These are phyloP conservation scores for Lacerta bilineata DNA, from an alignment of 2,797 vertebrate species.

Conservation along the genomic window DNA sequence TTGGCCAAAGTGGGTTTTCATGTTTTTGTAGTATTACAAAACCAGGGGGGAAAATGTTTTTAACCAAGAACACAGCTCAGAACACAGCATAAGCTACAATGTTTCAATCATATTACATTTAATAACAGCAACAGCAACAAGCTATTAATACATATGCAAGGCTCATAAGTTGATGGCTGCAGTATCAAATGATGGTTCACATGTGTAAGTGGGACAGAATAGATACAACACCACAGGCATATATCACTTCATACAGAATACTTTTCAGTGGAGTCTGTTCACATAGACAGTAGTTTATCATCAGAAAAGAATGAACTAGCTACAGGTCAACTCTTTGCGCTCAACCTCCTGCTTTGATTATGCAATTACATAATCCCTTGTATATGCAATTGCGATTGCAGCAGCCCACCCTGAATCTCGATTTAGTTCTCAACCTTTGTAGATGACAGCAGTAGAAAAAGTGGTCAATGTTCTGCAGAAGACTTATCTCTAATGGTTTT, in stretches of 20 bases:
- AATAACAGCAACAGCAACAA: background rate
- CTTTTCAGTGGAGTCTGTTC: background rate
- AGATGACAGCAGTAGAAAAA: background rate
- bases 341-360: background rate
- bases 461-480: background rate
- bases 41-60: no score
- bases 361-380: background rate
- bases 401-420: background rate
- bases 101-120: no score
- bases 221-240: background rate
- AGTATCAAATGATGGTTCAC: background rate
- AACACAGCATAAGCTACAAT: no score
- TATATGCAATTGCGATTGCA: background rate
- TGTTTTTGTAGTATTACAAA: no score
- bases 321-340: background rate
- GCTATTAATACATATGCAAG: background rate
- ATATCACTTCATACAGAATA: no score
- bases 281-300: background rate
- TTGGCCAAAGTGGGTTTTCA: no score
- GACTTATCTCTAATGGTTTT: background rate
- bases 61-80: no score
- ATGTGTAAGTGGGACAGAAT: background rate
- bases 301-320: background rate
- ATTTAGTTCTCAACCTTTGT: background rate
- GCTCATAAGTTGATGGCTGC: background rate